Conservation (phyloP, 2,113 vertebrate species). For the Sardina pilchardus region DNA sequence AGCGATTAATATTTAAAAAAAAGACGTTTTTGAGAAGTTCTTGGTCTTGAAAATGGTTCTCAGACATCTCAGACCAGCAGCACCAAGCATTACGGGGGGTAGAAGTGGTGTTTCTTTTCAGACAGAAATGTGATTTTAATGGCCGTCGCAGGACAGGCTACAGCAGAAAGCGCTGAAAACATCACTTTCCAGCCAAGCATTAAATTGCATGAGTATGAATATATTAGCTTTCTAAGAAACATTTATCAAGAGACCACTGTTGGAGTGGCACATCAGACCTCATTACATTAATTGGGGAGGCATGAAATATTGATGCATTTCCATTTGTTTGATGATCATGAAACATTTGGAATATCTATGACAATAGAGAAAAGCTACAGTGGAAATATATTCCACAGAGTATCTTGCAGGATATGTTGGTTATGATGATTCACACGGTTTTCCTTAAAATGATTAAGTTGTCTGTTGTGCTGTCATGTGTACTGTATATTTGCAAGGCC, state of each 20-base stretch:
- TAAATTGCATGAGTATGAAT: constrained; percentile 53
- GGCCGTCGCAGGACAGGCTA: constrained; percentile 43
- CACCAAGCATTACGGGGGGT: not conserved
- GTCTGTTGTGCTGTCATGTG: not conserved
- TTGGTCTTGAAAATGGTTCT: not conserved
- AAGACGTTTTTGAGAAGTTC: not conserved
- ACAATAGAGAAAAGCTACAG: not conserved
- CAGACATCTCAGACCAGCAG: not conserved
- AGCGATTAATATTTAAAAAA: constrained; percentile 32
- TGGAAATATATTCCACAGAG: too few relatives aligned
- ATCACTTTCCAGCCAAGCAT: constrained; percentile 47
- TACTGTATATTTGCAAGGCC: not conserved
- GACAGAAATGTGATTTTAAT: constrained; percentile 41
- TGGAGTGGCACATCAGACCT: constrained; percentile 24
- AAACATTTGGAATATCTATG: not conserved
- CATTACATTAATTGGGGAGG: not conserved
- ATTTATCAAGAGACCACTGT: constrained; percentile 27
- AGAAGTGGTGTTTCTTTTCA: not conserved
- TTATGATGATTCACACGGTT: not conserved
- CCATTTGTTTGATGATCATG: not conserved
- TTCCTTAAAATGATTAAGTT: too few relatives aligned
- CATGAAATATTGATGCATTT: constrained; percentile 5
- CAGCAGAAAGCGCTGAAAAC: not conserved
- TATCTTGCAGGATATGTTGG: not conserved
- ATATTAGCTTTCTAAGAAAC: constrained; percentile 38